phyloP scores from a whole-genome alignment of 2,888 invertebrate genomes.

The Byasa hedistus region DNA sequence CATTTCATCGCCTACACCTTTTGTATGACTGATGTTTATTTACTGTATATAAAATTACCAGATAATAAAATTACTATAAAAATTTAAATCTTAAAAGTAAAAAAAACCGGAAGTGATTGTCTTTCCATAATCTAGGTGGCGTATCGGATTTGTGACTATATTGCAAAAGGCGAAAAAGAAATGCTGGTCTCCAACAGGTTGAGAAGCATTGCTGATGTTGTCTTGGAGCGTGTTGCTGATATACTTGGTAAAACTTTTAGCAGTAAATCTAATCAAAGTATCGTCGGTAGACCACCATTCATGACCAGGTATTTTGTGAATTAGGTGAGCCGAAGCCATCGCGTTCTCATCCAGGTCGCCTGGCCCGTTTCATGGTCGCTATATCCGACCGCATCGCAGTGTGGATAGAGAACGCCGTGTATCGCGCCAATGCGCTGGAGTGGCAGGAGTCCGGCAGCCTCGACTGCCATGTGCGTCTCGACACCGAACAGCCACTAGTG shows the following conservation, averaged over 20 bases:
- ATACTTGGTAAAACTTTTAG: constrained; percentile 58
- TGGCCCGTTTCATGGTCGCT: constrained; percentile 76
- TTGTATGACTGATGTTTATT: no score
- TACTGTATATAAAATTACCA: no score
- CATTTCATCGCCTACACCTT: no score
- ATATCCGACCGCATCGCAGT: constrained; percentile 75
- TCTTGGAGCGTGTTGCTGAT: constrained; percentile 78
- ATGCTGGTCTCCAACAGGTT: constrained; percentile 79
- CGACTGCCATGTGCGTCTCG: constrained; percentile 66
- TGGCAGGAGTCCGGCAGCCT: constrained; percentile 44
- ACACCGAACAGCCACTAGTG: constrained; percentile 55
- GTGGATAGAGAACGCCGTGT: constrained; percentile 74
- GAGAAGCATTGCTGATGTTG: constrained; percentile 78
- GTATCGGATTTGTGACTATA: constrained; percentile 71
- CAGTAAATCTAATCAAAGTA: not conserved
- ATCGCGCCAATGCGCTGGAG: constrained; percentile 65
- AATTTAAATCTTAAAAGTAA: no score
- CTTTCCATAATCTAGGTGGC: constrained; percentile 55
- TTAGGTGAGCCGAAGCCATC: constrained; percentile 70
- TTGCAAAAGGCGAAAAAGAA: constrained; percentile 72
- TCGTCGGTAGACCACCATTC: not conserved
- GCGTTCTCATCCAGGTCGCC: constrained; percentile 65
- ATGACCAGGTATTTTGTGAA: no score
- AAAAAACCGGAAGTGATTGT: not conserved
- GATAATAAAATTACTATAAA: no score